Evolutionary conservation across 2,113 vertebrate species (phyloP).

Genomic region (Triplophysa tibetana): DNA sequence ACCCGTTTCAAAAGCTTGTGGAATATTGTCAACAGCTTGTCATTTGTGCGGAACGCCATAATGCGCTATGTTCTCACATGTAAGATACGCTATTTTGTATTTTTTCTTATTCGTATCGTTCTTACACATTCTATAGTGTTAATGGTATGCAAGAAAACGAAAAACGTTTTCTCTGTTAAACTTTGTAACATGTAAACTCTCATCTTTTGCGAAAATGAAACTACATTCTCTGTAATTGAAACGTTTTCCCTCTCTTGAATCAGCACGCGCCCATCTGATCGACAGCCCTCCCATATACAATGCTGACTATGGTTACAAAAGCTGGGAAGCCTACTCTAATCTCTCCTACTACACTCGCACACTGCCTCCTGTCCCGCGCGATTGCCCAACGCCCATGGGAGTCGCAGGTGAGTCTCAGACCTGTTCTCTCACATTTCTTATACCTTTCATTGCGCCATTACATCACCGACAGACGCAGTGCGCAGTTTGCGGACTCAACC

Average conservation of each 20-base stretch:
- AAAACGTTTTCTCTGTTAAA: background rate
- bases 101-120: no score
- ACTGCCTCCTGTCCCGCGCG: constrained; percentile 85
- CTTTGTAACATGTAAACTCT: background rate
- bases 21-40: constrained; percentile 91
- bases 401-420: constrained; percentile 85
- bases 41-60: constrained; percentile 83
- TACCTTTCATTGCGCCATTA: constrained; percentile 22
- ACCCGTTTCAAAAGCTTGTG: constrained; percentile 91
- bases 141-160: background rate
- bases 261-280: constrained; percentile 90
- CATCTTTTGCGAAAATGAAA: background rate
- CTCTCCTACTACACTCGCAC: constrained; percentile 89
- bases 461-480: constrained; percentile 41
- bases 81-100: constrained; percentile 71
- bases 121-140: background rate
- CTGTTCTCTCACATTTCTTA: constrained; percentile 73
- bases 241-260: constrained; percentile 38
- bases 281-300: constrained; percentile 96
- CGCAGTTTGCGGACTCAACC: background rate
- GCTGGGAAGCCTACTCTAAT: constrained; percentile 94
- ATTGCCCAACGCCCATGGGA: constrained; percentile 96
- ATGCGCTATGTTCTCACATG: constrained; percentile 95
- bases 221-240: background rate
- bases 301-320: constrained; percentile 86